Evolutionary conservation across 1,140 invertebrate genomes (phyloP).

Genomic region (Zaprionus davidi): DNA sequence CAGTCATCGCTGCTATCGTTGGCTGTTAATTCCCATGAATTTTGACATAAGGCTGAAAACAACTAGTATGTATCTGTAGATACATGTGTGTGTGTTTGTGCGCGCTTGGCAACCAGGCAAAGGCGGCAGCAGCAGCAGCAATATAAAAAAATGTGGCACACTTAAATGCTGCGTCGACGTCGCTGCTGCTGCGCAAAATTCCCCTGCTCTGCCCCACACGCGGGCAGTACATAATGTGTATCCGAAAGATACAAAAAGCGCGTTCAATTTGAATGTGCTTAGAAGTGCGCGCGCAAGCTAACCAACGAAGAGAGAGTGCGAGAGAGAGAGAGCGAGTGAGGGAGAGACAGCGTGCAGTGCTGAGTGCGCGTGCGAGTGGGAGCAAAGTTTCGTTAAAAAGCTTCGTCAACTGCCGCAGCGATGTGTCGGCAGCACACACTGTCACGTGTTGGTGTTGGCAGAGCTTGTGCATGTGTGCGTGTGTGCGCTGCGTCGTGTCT

Average conservation of each 20-base stretch:
- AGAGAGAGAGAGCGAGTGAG: background rate
- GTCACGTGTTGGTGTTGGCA: slow-evolving; percentile 62
- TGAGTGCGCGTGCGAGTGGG: slow-evolving; percentile 29
- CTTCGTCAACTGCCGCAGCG: slow-evolving; percentile 42
- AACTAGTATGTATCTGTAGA: slow-evolving; percentile 29
- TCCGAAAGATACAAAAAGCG: slow-evolving; percentile 71
- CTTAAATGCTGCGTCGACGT: slow-evolving; percentile 60
- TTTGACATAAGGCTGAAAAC: slow-evolving; percentile 69
- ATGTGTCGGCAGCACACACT: slow-evolving; percentile 36
- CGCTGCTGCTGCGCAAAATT: slow-evolving; percentile 70
- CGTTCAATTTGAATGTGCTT: slow-evolving; percentile 73
- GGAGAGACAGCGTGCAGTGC: background rate
- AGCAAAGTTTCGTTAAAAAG: slow-evolving; percentile 74
- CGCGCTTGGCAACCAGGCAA: slow-evolving; percentile 69
- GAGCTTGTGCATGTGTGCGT: slow-evolving; percentile 24
- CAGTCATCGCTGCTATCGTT: slow-evolving; percentile 70
- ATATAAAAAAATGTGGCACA: slow-evolving; percentile 75
- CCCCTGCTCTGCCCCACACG: slow-evolving; percentile 45
- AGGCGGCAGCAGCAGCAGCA: slow-evolving; percentile 28
- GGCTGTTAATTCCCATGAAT: slow-evolving; percentile 77
- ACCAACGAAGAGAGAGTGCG: slow-evolving; percentile 24
- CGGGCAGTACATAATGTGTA: slow-evolving; percentile 48
- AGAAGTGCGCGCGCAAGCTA: slow-evolving; percentile 68
- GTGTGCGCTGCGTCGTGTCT: slow-evolving; percentile 30
- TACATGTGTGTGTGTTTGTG: slow-evolving; percentile 47